Percentiles rank a stretch among this genome's conserved stretches.
phyloP scores from a whole-genome alignment of 2,797 vertebrate genomes.

The Danio aesculapii region DNA sequence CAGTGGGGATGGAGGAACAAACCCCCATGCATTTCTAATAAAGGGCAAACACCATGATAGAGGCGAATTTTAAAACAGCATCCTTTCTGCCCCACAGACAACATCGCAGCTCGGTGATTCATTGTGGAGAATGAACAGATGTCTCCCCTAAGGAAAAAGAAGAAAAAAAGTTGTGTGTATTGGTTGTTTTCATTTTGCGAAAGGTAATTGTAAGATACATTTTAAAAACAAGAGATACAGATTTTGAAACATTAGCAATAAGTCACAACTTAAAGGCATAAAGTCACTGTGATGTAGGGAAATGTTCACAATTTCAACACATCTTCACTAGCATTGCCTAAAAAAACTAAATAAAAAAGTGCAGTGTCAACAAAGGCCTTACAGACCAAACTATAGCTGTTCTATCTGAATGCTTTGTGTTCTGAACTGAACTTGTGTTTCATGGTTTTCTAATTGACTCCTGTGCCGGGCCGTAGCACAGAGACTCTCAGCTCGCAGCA shows the following conservation, averaged over 20 bases:
- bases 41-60: constrained; percentile 67
- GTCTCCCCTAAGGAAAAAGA: constrained; percentile 53
- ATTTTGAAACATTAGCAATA: not conserved
- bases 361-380: not conserved
- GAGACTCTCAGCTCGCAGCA: constrained; percentile 20
- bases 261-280: not conserved
- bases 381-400: not conserved
- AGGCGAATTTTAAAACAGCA: constrained; percentile 50
- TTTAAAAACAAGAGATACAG: not conserved
- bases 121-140: constrained; percentile 1
- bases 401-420: not conserved
- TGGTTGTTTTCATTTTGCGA: not conserved
- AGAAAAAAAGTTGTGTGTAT: not conserved
- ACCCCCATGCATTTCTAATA: constrained; percentile 69
- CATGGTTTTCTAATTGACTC: constrained; percentile 37
- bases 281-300: not conserved
- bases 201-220: not conserved
- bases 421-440: not conserved
- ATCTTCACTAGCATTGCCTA: not conserved
- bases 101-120: constrained; percentile 14
- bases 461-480: constrained; percentile 47
- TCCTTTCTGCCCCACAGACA: constrained; percentile 32
- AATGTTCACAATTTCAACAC: not conserved
- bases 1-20: constrained; percentile 47
- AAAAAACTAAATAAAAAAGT: not conserved